These are phyloP conservation scores for Conchocele bisecta DNA, from an alignment of 2,888 invertebrate genomes.

Conservation along the genomic window DNA sequence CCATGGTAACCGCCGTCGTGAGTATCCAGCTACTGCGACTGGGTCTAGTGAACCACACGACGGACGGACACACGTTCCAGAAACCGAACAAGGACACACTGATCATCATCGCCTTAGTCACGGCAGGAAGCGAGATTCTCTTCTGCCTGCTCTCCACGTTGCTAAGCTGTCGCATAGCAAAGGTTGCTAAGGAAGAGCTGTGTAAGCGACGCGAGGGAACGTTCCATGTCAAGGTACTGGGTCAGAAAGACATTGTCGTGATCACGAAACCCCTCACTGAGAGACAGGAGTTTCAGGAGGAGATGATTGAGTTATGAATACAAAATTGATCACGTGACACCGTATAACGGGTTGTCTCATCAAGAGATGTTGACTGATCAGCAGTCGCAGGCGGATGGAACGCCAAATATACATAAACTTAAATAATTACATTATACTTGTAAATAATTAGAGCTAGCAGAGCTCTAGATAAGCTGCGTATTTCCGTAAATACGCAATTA, in stretches of 20 bases:
- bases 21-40: slow-evolving; percentile 83
- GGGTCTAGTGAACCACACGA: slow-evolving; percentile 83
- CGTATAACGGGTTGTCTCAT: no score
- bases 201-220: slow-evolving; percentile 81
- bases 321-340: no score
- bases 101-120: slow-evolving; percentile 79
- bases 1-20: slow-evolving; percentile 82
- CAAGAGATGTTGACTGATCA: no score
- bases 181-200: slow-evolving; percentile 81
- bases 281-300: slow-evolving; percentile 63
- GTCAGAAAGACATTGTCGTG: slow-evolving; percentile 82
- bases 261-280: slow-evolving; percentile 73
- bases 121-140: slow-evolving; percentile 80
- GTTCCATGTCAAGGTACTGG: slow-evolving; percentile 82
- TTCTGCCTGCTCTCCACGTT: slow-evolving; percentile 81
- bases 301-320: slow-evolving; percentile 9
- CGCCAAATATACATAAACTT: no score
- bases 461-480: no score
- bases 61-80: slow-evolving; percentile 82
- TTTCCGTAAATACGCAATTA: no score
- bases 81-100: slow-evolving; percentile 81
- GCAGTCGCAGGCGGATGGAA: no score
- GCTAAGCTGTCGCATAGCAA: slow-evolving; percentile 81
- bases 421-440: no score
- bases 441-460: no score